Evolutionary conservation across 2,888 invertebrate species (phyloP).

Genomic region (Temnothorax unifasciatus): DNA sequence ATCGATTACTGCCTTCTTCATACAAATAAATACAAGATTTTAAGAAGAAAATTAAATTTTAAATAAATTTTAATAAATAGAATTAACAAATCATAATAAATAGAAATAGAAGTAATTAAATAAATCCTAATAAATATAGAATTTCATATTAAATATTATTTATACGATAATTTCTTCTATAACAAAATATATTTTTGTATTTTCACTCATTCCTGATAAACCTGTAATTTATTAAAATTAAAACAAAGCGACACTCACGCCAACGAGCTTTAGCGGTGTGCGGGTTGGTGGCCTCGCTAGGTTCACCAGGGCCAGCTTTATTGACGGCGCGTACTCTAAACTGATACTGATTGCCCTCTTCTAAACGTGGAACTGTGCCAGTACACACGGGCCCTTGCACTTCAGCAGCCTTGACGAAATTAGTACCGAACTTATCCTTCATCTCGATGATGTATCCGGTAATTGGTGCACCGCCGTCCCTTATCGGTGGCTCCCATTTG

Average conservation of each 20-base stretch:
- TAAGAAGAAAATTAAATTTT: background rate
- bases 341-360: conserved; percentile 98
- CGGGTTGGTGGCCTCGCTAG: conserved; percentile 96
- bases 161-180: too few relatives aligned
- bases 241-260: conserved; percentile 89
- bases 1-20: background rate
- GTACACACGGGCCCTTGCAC: conserved; percentile 94
- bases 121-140: background rate
- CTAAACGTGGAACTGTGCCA: conserved; percentile 95
- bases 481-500: conserved; percentile 96
- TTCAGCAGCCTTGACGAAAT: conserved; percentile 95
- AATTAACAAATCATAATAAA: background rate
- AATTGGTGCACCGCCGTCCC: conserved; percentile 97
- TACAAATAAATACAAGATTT: background rate
- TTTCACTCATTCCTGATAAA: background rate
- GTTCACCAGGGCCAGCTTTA: conserved; percentile 97
- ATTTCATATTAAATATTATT: too few relatives aligned
- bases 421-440: conserved; percentile 95
- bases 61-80: background rate
- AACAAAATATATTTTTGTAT: background rate
- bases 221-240: conserved; percentile 2
- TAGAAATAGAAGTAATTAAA: too few relatives aligned
- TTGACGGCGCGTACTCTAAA: conserved; percentile 98
- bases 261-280: conserved; percentile 96
- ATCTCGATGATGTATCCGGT: conserved; percentile 97